phyloP scores from a whole-genome alignment of 2,113 vertebrate species.

The Leiothrix lutea region DNA sequence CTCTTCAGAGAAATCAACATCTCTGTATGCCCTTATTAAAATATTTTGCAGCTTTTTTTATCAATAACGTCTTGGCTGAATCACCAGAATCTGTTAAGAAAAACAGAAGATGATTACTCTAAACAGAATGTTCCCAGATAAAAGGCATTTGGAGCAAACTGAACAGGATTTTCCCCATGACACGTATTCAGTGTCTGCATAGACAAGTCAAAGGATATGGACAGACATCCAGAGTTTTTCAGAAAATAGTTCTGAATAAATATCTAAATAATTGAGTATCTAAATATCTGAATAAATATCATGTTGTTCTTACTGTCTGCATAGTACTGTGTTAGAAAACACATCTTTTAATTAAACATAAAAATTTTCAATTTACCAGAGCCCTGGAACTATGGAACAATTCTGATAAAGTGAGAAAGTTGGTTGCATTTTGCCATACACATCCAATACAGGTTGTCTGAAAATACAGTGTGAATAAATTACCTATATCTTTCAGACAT shows the following conservation, averaged over 20 bases:
- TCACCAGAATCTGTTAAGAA: neutral
- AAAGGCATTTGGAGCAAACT: neutral
- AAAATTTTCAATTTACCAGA: rapidly evolving
- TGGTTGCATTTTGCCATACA: neutral
- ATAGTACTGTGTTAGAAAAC: neutral
- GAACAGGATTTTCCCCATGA: neutral
- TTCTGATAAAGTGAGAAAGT: neutral
- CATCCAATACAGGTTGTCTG: neutral
- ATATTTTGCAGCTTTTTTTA: neutral
- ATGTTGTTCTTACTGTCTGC: neutral
- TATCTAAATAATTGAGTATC: neutral
- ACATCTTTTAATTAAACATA: neutral
- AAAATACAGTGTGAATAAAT: neutral
- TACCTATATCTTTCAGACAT: neutral
- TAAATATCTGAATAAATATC: neutral
- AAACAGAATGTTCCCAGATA: neutral
- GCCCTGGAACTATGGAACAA: neutral
- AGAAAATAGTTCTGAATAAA: neutral
- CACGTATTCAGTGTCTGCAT: neutral
- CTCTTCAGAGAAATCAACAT: neutral
- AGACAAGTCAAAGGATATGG: neutral
- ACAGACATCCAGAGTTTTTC: neutral
- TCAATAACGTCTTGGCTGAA: neutral
- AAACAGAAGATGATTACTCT: neutral
- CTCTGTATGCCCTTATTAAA: neutral